Evolutionary conservation across 2,797 vertebrate genomes (phyloP), one percentile per base, ranked within the genome.

Genomic region (Miichthys miiuy): DNA sequence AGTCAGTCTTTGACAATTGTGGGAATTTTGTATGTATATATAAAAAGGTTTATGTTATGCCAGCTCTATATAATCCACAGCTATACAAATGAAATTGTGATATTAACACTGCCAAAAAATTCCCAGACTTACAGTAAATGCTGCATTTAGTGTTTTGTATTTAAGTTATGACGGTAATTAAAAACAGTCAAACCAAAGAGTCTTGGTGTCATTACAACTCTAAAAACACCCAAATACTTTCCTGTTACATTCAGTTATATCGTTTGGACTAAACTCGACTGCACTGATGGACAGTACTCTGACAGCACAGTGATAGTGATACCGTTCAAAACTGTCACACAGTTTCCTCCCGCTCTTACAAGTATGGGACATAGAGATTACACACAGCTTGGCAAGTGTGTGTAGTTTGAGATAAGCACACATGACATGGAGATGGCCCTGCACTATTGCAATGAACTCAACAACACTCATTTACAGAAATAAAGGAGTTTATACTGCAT

Each of bases 331-430:
- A 71, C 80, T 83, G 83, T 80, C 82, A 84, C 64, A 80, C 23
- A 44, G 83, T 88, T 92, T 92, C 92, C 91, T 87, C 86, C 85
- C 80, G 81, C 69, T 84, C 68, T 20, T 27, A 57, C 51, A n/a
- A 79, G 82, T 81, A 89, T 95, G 94, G 74, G 47, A 71, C 84
- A 73, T 3, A n/a, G 72, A 92, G 94, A 95, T 95, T 93, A 93
- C 67, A 62, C 79, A 75, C n/a, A 23, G 88, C 61, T 82, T 50
- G 77, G 63, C 74, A 80, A 68, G 66, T 44, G 68, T 83, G 82
- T 91, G 90, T 47, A 51, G 76, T 79, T 66, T 63, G 56, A 83
- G 94, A 95, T 95, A 95, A 94, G 89, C 66, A 71, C 55, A n/a
- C 62, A 58, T 72, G 74, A 87, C 71, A 42, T 74, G 77, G 75